Base-by-base conservation (phyloP, 2,888 invertebrate species). In the Cordilura impudica region DNA sequence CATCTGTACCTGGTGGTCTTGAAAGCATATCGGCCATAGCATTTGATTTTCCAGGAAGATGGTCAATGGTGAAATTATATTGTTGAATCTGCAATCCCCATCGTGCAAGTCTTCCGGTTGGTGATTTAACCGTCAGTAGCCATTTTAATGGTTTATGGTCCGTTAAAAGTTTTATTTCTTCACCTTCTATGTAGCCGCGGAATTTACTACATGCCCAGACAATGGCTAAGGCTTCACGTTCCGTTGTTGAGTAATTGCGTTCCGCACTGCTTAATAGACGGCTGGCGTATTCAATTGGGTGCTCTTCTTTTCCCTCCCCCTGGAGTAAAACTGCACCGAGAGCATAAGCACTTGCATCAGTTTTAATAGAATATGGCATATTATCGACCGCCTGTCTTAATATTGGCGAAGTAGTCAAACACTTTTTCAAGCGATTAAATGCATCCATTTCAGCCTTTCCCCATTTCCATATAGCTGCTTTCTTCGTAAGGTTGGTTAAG, bases 71-170 rank as follows among this genome's bases (percentile, higher is more conserved):
- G 4, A 90, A 78, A 23, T 90, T 84, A 71, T 85, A 90, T 1
- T 84, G 81, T 76, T 90, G 88, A 1, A 91, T 81, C 19, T 63
- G 79, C 3, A 91, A 45, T 1, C 88, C 88, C 91, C 91, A 91
- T 31, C 91, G 77, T 0, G 87, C 88, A 0, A 91, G 81, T 49
- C 90, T 71, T 4, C 89, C 89, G 8, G 85, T 84, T 0, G 88
- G 87, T n/a, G 89, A 84, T 72, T 89, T 89, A 2, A 90, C 31
- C 0, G 84, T 82, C 77, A 88, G 78, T 8, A 91, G 75, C 89
- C 90, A 91, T 85, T 89, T 88, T 19, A 91, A 82, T 0, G 90
- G 89, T 72, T 90, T 87, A 69, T 91, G 91, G 73, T 91, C 91
- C 0, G 89, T 90, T 4, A 86, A 77, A 0, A 91, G 49, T 19